A percentile compares a stretch with the other conserved stretches of the same genome.
These are phyloP conservation scores for Halyomorpha halys DNA, from an alignment of 1,140 invertebrate genomes.

Conservation along the genomic window DNA sequence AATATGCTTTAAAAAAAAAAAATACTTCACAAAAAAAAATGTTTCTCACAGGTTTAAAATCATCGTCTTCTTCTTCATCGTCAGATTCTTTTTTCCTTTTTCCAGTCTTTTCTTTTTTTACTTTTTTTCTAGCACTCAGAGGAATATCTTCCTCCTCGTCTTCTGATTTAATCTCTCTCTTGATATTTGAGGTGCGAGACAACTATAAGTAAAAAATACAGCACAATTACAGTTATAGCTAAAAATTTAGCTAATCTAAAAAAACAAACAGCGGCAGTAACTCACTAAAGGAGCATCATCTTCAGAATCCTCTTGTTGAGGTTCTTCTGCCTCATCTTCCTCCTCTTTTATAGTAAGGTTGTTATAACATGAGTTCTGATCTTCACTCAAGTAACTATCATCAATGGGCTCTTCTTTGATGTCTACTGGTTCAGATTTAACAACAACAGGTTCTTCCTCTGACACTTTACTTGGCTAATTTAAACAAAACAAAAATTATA, in stretches of 20 bases:
- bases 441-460: conserved; percentile 38
- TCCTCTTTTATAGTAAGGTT: conserved; percentile 10
- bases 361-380: not conserved
- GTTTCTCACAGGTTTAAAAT: conserved; percentile 39
- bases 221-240: not conserved
- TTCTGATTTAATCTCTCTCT: conserved; percentile 33
- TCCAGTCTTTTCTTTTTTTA: conserved; percentile 51
- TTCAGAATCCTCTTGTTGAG: conserved; percentile 31
- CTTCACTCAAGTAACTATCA: conserved; percentile 15
- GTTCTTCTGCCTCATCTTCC: conserved; percentile 36
- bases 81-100: conserved; percentile 46
- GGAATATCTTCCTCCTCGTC: conserved; percentile 57
- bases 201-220: not conserved
- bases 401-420: conserved; percentile 17
- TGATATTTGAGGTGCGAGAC: not conserved
- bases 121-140: conserved; percentile 60
- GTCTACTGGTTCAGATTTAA: conserved; percentile 34
- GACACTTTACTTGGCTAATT: not conserved
- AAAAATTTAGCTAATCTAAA: not conserved
- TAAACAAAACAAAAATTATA: too few relatives aligned
- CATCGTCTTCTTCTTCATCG: conserved; percentile 51
- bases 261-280: conserved; percentile 21
- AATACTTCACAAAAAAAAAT: not conserved
- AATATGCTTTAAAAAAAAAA: not conserved
- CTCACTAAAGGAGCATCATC: conserved; percentile 69